Conservation (phyloP, 1,140 invertebrate genomes). For the Chlorops oryzae region DNA sequence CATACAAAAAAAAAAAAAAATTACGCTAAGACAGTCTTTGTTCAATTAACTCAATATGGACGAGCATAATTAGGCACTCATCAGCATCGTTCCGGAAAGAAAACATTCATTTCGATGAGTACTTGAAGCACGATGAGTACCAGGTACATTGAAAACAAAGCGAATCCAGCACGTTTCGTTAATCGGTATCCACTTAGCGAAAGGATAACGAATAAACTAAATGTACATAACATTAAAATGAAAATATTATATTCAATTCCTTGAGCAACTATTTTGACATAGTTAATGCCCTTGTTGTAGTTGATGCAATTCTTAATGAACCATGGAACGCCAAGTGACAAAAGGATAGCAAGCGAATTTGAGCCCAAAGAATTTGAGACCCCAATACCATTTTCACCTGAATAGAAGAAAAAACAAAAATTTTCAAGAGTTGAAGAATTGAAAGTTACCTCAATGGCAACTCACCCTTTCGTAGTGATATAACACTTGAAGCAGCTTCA, state of each 20-base stretch:
- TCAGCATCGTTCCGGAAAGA: neutral
- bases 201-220: slow-evolving; percentile 50
- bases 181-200: slow-evolving; percentile 50
- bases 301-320: slow-evolving; percentile 57
- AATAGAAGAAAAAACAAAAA: slow-evolving; percentile 18
- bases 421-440: too few species aligned
- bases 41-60: too few species aligned
- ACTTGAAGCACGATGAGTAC: slow-evolving; percentile 36
- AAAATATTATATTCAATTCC: slow-evolving; percentile 55
- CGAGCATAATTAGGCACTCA: too few species aligned
- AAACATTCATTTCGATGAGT: slow-evolving; percentile 14
- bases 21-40: too few species aligned
- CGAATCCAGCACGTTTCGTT: slow-evolving; percentile 52
- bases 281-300: slow-evolving; percentile 44
- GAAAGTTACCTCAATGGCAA: too few species aligned
- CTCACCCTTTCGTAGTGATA: slow-evolving; percentile 68
- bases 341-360: slow-evolving; percentile 71
- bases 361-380: slow-evolving; percentile 73
- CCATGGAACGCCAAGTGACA: slow-evolving; percentile 74
- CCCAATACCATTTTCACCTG: slow-evolving; percentile 72
- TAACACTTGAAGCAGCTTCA: slow-evolving; percentile 73
- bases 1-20: too few species aligned
- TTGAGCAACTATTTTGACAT: slow-evolving; percentile 11
- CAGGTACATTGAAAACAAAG: slow-evolving; percentile 54
- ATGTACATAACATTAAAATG: slow-evolving; percentile 50